phyloP scores from a whole-genome alignment of 64 coral and sea anemone genomes.

The Astreopora myriophthalma region DNA sequence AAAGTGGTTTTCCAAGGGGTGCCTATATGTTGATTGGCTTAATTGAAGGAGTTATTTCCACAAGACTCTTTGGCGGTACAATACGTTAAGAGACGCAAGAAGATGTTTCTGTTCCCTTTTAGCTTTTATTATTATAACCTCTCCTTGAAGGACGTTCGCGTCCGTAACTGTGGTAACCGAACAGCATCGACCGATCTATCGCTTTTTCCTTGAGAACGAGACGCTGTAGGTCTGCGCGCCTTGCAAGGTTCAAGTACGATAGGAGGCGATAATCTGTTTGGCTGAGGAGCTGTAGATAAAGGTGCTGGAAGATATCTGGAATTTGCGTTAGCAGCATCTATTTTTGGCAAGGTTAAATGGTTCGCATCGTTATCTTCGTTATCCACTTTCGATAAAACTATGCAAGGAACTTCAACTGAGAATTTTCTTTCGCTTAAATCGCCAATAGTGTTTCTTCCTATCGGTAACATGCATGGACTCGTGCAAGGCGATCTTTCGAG shows the following conservation, averaged over 20 bases:
- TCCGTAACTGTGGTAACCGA: constrained; percentile 5
- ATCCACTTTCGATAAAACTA: constrained; percentile 13
- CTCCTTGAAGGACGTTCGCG: neutral
- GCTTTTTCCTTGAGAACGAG: neutral
- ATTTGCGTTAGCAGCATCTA: neutral
- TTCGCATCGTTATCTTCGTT: neutral
- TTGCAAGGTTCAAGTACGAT: neutral
- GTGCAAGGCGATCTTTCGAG: neutral
- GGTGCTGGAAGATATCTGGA: neutral
- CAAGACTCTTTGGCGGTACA: too few species aligned
- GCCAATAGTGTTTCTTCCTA: neutral
- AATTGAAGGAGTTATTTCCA: too few species aligned
- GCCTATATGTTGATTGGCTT: too few species aligned
- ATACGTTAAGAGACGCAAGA: too few species aligned
- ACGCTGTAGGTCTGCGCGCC: neutral
- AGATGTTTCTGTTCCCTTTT: too few species aligned
- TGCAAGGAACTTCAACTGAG: neutral
- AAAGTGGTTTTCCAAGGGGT: too few species aligned
- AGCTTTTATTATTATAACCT: neutral
- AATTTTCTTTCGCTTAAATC: neutral
- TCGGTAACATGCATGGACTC: neutral
- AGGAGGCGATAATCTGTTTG: constrained; percentile 10
- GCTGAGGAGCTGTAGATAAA: neutral
- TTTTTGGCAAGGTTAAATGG: neutral
- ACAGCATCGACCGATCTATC: neutral